phyloP scores from a whole-genome alignment of 2,797 vertebrate genomes.

The Carcharodon carcharias region DNA sequence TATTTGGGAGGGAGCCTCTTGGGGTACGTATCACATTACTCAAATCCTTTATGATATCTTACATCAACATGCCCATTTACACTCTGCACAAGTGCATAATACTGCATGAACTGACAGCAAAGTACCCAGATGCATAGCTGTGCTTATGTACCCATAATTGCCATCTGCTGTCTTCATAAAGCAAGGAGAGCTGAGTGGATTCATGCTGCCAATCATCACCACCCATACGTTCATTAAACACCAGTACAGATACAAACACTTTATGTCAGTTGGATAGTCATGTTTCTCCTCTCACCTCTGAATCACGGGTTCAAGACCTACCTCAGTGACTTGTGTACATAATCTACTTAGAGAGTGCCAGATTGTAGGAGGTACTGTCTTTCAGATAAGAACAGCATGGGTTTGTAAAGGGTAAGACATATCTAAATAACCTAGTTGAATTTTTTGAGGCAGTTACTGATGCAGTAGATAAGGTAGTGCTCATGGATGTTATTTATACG shows the following conservation, averaged over 20 bases:
- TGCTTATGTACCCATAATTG: not conserved
- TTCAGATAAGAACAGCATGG: not conserved
- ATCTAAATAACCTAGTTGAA: no score
- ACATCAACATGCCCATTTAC: conserved; percentile 10
- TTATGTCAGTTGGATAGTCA: not conserved
- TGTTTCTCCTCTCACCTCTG: not conserved
- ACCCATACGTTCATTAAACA: not conserved
- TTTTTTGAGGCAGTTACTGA: no score
- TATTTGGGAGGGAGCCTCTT: conserved; percentile 14
- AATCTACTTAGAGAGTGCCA: not conserved
- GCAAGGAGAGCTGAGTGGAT: not conserved
- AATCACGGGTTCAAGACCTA: not conserved
- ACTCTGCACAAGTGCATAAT: not conserved
- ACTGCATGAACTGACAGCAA: not conserved
- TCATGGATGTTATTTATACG: not conserved
- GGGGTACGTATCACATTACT: conserved; percentile 17
- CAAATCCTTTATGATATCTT: not conserved
- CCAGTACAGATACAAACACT: not conserved
- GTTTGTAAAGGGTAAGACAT: not conserved
- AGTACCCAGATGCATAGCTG: not conserved
- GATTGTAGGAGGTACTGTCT: not conserved
- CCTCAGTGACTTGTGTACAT: not conserved
- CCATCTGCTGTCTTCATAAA: not conserved
- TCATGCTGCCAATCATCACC: not conserved
- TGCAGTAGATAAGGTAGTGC: no score